Conservation (phyloP, 1,140 invertebrate genomes). For the Melipona quadrifasciata region DNA sequence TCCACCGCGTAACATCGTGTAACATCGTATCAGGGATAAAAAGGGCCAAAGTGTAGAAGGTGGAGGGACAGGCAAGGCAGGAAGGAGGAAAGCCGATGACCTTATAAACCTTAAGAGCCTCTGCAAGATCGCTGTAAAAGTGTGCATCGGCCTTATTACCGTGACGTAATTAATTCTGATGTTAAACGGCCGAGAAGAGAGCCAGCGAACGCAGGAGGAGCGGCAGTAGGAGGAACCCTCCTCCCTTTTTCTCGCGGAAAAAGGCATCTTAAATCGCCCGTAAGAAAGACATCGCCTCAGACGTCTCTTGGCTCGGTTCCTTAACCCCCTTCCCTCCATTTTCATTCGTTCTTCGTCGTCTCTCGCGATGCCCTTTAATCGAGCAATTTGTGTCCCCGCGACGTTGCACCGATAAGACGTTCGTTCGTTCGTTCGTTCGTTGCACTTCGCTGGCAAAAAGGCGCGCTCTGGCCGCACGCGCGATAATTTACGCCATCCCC, state of each 20-base stretch:
- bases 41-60: background rate
- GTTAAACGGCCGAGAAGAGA: constrained; percentile 20
- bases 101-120: constrained; percentile 38
- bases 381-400: constrained; percentile 21
- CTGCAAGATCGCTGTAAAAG: constrained; percentile 23
- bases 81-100: constrained; percentile 18
- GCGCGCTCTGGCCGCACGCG: background rate
- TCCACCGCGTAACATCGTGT: constrained; percentile 35
- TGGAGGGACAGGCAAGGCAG: too few relatives aligned
- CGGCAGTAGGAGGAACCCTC: background rate
- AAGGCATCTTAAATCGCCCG: constrained; percentile 18
- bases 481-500: constrained; percentile 32
- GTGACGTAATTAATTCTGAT: constrained; percentile 49
- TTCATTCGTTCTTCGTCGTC: background rate
- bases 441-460: background rate
- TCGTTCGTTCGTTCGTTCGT: constrained; percentile 1
- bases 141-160: constrained; percentile 46
- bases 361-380: background rate
- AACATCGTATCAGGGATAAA: constrained; percentile 31
- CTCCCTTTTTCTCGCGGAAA: background rate
- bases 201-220: background rate
- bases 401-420: constrained; percentile 8
- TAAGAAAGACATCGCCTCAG: constrained; percentile 18
- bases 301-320: background rate
- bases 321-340: background rate